Evolutionary conservation across 2,797 vertebrate species (phyloP).

Genomic region (Helicolenus hilgendorfi): DNA sequence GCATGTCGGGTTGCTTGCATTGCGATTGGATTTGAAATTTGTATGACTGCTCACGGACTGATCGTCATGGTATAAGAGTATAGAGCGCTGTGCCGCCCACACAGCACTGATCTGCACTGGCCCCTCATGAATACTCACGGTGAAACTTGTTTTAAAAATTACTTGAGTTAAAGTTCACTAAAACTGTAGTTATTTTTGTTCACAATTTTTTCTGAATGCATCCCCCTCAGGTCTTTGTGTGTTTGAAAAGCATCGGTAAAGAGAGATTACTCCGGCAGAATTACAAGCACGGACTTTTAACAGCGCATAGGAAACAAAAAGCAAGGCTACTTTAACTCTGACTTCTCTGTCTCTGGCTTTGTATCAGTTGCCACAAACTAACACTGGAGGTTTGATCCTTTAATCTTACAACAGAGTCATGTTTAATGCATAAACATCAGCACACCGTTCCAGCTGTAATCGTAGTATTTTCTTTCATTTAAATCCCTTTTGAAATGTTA

Average conservation of each 20-base stretch:
- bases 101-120: conserved; percentile 24
- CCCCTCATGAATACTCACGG: conserved; percentile 32
- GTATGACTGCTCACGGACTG: conserved; percentile 21
- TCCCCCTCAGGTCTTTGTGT: neutral
- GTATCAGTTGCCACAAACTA: neutral
- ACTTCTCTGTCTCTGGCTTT: conserved; percentile 25
- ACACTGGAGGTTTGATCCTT: conserved; percentile 26
- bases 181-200: conserved; percentile 29
- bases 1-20: conserved; percentile 15
- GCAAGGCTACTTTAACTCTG: conserved; percentile 20
- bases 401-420: conserved; percentile 37
- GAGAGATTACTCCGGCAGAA: conserved; percentile 17
- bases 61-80: conserved; percentile 13
- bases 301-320: neutral
- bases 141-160: conserved; percentile 27
- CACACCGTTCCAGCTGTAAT: neutral
- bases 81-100: conserved; percentile 26
- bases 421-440: conserved; percentile 48
- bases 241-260: conserved; percentile 30
- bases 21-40: conserved; percentile 56
- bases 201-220: neutral
- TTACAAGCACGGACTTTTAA: conserved; percentile 37
- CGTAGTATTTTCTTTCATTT: conserved; percentile 13
- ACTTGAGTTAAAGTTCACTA: conserved; percentile 40
- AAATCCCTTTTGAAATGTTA: conserved; percentile 39